Evolutionary conservation across 2,888 invertebrate genomes (phyloP).

Genomic region (Caenorhabditis sulstoni): DNA sequence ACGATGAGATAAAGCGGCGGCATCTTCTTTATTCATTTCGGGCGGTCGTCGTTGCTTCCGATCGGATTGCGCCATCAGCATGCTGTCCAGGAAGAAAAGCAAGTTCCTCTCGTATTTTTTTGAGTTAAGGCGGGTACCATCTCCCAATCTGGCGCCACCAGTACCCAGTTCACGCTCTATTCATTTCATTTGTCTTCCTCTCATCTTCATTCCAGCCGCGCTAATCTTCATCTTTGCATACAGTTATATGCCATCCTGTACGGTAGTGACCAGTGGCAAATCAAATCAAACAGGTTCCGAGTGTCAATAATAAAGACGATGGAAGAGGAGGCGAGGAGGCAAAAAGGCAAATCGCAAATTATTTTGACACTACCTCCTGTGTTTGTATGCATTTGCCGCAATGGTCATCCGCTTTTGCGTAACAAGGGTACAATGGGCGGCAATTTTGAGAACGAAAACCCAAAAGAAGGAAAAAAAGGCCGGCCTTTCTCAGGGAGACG

Average conservation of each 20-base stretch:
- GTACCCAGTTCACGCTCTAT: conserved; percentile 48
- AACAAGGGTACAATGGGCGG: conserved; percentile 59
- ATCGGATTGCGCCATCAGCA: conserved; percentile 45
- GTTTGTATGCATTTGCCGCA: conserved; percentile 58
- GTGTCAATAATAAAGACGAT: conserved; percentile 60
- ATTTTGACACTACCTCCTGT: conserved; percentile 62
- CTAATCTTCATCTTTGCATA: conserved; percentile 58
- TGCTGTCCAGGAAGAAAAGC: conserved; percentile 38
- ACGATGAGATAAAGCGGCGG: conserved; percentile 41
- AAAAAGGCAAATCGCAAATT: conserved; percentile 59
- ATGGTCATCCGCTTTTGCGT: conserved; percentile 61
- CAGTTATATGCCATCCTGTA: conserved; percentile 60
- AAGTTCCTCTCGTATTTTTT: conserved; percentile 42
- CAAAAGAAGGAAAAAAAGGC: conserved; percentile 44
- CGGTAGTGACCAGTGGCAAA: conserved; percentile 61
- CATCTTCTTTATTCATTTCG: conserved; percentile 29
- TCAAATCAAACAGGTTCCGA: conserved; percentile 61
- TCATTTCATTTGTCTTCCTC: conserved; percentile 15
- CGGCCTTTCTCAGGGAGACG: conserved; percentile 53
- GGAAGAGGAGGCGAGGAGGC: conserved; percentile 42
- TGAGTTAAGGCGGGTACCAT: conserved; percentile 42
- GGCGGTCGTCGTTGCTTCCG: background rate
- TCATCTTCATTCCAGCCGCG: conserved; percentile 50
- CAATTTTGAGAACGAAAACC: conserved; percentile 51
- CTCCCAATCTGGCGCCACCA: conserved; percentile 22